Conservation (phyloP, 2,113 vertebrate species). For the Labeo rohita region DNA sequence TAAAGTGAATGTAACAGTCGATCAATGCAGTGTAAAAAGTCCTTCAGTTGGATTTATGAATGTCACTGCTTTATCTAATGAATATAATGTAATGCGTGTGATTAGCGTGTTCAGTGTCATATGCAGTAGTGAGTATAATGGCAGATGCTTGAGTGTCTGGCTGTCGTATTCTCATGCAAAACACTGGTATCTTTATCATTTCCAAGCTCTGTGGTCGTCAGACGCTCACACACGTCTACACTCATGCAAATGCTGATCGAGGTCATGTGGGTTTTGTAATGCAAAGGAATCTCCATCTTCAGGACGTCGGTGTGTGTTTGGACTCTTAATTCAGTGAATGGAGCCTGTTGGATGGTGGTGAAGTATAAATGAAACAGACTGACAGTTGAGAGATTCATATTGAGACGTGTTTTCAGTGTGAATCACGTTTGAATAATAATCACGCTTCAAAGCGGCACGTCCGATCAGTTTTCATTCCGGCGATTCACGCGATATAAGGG, state of each 20-base stretch:
- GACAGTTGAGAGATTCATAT: not conserved
- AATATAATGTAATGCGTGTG: not conserved
- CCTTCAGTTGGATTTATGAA: not conserved
- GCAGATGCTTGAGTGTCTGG: slow-evolving; percentile 22
- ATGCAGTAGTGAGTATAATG: too few species aligned
- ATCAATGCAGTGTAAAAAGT: not conserved
- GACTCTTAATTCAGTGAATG: too few species aligned
- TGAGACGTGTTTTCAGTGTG: not conserved
- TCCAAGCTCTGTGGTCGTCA: slow-evolving; percentile 44
- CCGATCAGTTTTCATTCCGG: not conserved
- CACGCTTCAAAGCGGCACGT: not conserved
- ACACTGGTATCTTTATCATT: slow-evolving; percentile 34
- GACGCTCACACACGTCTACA: not conserved
- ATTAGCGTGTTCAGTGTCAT: too few species aligned
- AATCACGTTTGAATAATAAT: not conserved
- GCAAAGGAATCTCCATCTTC: not conserved
- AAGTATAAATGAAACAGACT: not conserved
- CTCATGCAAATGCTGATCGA: slow-evolving; percentile 50
- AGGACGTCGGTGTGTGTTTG: not conserved
- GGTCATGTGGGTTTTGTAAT: slow-evolving; percentile 42
- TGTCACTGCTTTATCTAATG: not conserved
- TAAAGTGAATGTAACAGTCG: not conserved
- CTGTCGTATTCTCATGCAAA: slow-evolving; percentile 55
- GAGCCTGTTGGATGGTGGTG: not conserved
- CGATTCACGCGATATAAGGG: too few species aligned